phyloP scores from a whole-genome alignment of 2,797 vertebrate genomes.

The Amphiprion clarkii region DNA sequence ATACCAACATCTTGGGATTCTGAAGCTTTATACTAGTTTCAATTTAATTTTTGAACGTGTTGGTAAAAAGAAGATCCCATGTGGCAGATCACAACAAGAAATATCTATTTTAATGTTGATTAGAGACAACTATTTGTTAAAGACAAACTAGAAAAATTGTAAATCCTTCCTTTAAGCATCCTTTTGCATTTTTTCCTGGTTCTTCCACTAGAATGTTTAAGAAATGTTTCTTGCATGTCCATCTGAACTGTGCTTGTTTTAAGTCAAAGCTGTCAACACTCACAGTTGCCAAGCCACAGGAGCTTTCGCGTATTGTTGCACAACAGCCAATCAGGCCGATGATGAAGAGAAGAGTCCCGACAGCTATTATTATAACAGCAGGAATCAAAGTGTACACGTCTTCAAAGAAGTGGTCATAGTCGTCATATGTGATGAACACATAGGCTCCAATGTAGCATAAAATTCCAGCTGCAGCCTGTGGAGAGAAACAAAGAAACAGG shows the following conservation, averaged over 20 bases:
- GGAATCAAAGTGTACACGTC: conserved; percentile 96
- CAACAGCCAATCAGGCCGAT: conserved; percentile 98
- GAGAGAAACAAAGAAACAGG: conserved; percentile 28
- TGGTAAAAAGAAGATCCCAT: background rate
- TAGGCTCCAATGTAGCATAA: conserved; percentile 98
- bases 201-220: background rate
- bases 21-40: background rate
- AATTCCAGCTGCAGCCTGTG: conserved; percentile 95
- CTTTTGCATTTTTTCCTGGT: background rate
- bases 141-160: background rate
- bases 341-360: conserved; percentile 94
- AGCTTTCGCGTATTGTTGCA: conserved; percentile 96
- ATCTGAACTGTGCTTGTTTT: background rate
- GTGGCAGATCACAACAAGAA: too few species aligned
- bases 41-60: background rate
- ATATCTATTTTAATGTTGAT: too few species aligned
- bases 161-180: background rate
- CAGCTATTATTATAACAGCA: conserved; percentile 94
- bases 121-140: background rate
- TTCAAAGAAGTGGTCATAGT: conserved; percentile 98
- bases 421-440: conserved; percentile 99
- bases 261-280: conserved; percentile 63
- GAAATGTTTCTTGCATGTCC: background rate
- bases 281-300: conserved; percentile 94
- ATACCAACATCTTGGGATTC: background rate